Base-by-base conservation (phyloP, 2,797 vertebrate species). In the Chaenodraco wilsoni region DNA sequence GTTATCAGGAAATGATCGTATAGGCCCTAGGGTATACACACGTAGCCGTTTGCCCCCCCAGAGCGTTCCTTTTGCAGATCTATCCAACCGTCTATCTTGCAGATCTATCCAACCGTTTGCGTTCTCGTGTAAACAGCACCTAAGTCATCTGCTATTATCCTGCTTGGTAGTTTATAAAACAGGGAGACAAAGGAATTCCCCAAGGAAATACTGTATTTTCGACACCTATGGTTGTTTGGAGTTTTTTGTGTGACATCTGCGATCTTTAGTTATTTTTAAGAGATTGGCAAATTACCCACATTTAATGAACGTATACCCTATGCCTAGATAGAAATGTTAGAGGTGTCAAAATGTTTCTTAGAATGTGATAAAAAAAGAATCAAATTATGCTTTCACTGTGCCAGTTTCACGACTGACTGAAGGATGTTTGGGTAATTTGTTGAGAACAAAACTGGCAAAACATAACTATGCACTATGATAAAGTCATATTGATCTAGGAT, bases 61-160 rank as follows among this genome's bases (percentile, higher is more conserved):
- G 27, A 27, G 27, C 27, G 4, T 27, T 27, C 27, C 27, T 5
- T 27, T 27, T 27, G 27, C 27, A 27, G 27, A 27, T 27, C 27
- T 27, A 27, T 27, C 4, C 27, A 27, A 27, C 4, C 4, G 27
- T 27, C 27, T 5, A 27, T 27, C 27, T 27, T 27, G 27, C 27
- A 27, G 27, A 27, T 27, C 27, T 27, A 27, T 27, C 27, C 27
- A 27, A 27, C 4, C 27, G 27, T 27, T 27, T 27, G 4, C 27
- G 27, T 27, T 5, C 27, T 27, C 27, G 27, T 27, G 27, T 27
- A 27, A 27, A 27, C 1, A 27, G 27, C 27, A 27, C 27, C 65
- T 65, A 16, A 15, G 46, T 57, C 48, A 44, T 65, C 44, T 45
- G 59, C 75, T 60, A 62, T 31, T 19, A 57, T 17, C 61, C 37